Evolutionary conservation across 92 coral and sea anemone genomes (phyloP), one percentile per base, ranked within the genome.

Genomic region (Pocillopora grandis): DNA sequence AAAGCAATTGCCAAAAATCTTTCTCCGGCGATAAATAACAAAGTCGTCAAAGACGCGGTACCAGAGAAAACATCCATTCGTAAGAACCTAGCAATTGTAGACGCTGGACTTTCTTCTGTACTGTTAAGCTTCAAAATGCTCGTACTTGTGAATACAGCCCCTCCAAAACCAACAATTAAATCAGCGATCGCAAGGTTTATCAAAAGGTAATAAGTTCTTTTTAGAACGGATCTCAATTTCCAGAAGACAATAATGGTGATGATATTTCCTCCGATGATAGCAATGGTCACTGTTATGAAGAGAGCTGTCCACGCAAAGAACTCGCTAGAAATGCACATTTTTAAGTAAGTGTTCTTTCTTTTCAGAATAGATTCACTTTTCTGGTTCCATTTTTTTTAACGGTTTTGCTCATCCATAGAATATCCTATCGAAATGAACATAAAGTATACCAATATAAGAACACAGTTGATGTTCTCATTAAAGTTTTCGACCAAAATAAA

Each of bases 161-260:
- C 65, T 1, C 57, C 62, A 4, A 72, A 66, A 20, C 92, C 92
- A 73, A 89, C 92, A 52, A 80, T 78, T 10, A 80, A 68, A 65
- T 89, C 92, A 58, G 89, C 86, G 13, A 78, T 80, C 11, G 92
- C 79, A 1, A 89, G 84, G 74, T 85, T 89, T 20, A 85, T 80
- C 15, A 89, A 85, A 1, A 89, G 85, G 52, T 85, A 75, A 17
- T 80, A 66, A 59, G 89, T 89, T 10, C 83, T 68, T 13, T 88
- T 85, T 12, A 88, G 85, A 42, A 85, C 69, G 36, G 83, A 27
- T 56, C 72, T 80, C 8, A 82, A 78, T 18, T 80, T 87, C 71
- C 87, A 18, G 35, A 89, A 89, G 5, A 85, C 82, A 13, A 88
- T 64, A 48, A 85, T 85, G 33, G 92, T 85, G 23, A 85, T 65